Conservation (phyloP, 2,797 vertebrate genomes). For the Garrulus glandarius region DNA sequence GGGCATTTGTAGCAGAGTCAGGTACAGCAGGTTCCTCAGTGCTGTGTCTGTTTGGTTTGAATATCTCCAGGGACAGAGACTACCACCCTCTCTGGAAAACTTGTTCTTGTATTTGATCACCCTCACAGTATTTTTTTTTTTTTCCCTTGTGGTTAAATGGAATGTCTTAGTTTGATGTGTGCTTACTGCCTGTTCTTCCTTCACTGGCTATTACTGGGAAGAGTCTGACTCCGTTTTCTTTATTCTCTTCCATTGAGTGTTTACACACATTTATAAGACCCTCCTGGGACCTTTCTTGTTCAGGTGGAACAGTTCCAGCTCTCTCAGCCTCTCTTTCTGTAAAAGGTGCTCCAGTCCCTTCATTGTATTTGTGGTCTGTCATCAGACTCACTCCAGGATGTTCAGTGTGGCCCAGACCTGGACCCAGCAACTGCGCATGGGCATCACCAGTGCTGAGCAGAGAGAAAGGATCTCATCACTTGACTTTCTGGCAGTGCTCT, state of each 20-base stretch:
- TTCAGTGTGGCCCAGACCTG: not conserved
- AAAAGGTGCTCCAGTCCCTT: not conserved
- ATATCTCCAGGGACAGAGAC: not conserved
- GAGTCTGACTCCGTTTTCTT: not conserved
- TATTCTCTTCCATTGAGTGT: not conserved
- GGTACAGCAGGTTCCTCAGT: not conserved
- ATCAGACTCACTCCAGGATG: not conserved
- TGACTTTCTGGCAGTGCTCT: not conserved
- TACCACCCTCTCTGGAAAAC: not conserved
- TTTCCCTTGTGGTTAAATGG: rapidly evolving
- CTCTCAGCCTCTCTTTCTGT: not conserved
- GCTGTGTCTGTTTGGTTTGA: not conserved
- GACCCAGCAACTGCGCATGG: not conserved
- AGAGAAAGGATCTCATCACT: not conserved
- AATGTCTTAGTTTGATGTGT: not conserved
- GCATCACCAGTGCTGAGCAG: not conserved
- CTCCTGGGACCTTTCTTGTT: not conserved
- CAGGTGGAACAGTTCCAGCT: not conserved
- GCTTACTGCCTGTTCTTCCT: not conserved
- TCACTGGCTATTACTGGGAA: not conserved
- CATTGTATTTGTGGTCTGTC: not conserved
- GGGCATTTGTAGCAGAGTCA: not conserved
- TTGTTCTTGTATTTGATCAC: not conserved
- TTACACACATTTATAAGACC: not conserved
- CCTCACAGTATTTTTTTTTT: not conserved